phyloP scores from a whole-genome alignment of 2,888 invertebrate species.

The Mythimna albipuncta region DNA sequence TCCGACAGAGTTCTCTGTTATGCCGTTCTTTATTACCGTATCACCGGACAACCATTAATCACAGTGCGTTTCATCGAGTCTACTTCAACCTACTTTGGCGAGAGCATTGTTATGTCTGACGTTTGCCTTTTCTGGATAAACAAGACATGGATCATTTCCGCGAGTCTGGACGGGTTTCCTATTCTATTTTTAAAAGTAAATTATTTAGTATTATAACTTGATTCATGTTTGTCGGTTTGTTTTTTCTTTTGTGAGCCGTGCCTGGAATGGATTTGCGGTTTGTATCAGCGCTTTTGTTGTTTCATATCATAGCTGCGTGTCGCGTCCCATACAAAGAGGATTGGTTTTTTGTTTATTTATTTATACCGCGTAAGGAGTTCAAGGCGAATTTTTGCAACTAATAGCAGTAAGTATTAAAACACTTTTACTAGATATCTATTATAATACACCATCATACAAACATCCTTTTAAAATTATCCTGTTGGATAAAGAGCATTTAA shows the following conservation, averaged over 20 bases:
- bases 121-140: constrained; percentile 71
- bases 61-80: constrained; percentile 74
- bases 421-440: background rate
- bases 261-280: constrained; percentile 60
- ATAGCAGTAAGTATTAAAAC: background rate
- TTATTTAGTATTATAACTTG: constrained; percentile 47
- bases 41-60: constrained; percentile 82
- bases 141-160: constrained; percentile 74
- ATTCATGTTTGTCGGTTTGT: constrained; percentile 59
- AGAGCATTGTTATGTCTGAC: constrained; percentile 70
- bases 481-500: background rate
- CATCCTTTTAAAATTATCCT: constrained; percentile 8
- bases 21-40: constrained; percentile 80
- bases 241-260: constrained; percentile 58
- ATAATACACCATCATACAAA: background rate
- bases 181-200: constrained; percentile 51
- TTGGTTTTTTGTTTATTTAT: constrained; percentile 51
- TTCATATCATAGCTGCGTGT: constrained; percentile 41
- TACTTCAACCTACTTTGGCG: constrained; percentile 73
- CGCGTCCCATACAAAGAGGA: constrained; percentile 47
- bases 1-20: constrained; percentile 72
- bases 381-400: constrained; percentile 18
- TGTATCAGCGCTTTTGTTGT: constrained; percentile 52
- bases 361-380: constrained; percentile 7
- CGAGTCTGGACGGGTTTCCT: constrained; percentile 49